phyloP scores from a whole-genome alignment of 2,888 invertebrate genomes.

The Epiblema foenella region DNA sequence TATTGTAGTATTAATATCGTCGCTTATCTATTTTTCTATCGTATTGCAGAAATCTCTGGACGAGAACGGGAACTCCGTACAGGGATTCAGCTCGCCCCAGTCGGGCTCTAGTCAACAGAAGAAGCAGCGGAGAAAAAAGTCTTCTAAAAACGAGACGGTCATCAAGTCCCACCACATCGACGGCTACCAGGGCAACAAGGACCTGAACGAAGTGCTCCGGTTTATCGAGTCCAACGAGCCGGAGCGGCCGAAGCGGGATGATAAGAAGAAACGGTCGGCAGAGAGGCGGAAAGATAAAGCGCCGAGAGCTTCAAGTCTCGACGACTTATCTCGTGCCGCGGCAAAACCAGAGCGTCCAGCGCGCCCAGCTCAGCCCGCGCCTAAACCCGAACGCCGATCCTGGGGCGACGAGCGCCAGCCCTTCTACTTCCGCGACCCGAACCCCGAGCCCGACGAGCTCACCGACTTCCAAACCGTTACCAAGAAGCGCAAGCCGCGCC shows the following conservation, averaged over 20 bases:
- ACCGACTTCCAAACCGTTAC: constrained; percentile 92
- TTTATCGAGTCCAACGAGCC: constrained; percentile 88
- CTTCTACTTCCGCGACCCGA: constrained; percentile 52
- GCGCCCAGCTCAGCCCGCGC: constrained; percentile 81
- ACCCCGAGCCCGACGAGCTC: constrained; percentile 73
- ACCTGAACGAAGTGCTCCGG: constrained; percentile 90
- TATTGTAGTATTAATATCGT: too few species aligned
- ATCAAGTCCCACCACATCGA: constrained; percentile 87
- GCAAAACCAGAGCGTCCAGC: constrained; percentile 79
- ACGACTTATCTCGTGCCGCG: constrained; percentile 91
- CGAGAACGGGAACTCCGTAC: constrained; percentile 92
- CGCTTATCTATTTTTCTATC: background rate
- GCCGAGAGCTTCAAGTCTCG: constrained; percentile 91
- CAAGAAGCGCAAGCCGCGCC: constrained; percentile 92
- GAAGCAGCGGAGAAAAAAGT: constrained; percentile 86
- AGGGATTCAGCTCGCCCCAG: constrained; percentile 79
- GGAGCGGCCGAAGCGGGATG: constrained; percentile 78
- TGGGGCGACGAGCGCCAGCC: constrained; percentile 59
- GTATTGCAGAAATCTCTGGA: constrained; percentile 88
- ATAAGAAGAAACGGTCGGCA: constrained; percentile 48
- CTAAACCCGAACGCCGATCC: constrained; percentile 39
- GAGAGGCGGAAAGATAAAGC: constrained; percentile 61
- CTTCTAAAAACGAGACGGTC: constrained; percentile 84
- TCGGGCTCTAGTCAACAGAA: constrained; percentile 81
- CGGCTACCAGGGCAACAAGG: constrained; percentile 92